phyloP scores from a whole-genome alignment of 1,140 invertebrate genomes.

The Sarcophaga bullata region DNA sequence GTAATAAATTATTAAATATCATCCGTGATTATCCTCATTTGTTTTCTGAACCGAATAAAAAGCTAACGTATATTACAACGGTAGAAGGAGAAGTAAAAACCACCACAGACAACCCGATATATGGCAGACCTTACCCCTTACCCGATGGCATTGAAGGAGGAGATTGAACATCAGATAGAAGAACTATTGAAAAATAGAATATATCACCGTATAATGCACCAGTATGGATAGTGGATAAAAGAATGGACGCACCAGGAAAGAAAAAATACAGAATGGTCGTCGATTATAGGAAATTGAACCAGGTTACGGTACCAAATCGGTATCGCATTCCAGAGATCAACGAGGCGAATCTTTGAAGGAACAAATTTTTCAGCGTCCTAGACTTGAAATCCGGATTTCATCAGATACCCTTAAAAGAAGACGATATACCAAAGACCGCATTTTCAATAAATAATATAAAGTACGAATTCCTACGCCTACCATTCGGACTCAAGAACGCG shows the following conservation, averaged over 20 bases:
- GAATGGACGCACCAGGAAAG: slow-evolving; percentile 48
- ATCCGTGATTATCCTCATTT: too few relatives aligned
- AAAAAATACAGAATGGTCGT: slow-evolving; percentile 58
- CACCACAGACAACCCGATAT: slow-evolving; percentile 40
- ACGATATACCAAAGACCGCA: too few relatives aligned
- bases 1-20: too few relatives aligned
- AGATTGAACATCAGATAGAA: slow-evolving; percentile 53
- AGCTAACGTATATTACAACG: slow-evolving; percentile 25
- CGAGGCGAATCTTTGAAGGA: slow-evolving; percentile 45
- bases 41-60: too few relatives aligned
- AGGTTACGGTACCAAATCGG: slow-evolving; percentile 59
- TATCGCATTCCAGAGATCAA: slow-evolving; percentile 69
- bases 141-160: slow-evolving; percentile 47
- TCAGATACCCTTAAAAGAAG: too few relatives aligned
- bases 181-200: slow-evolving; percentile 49
- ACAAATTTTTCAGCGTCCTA: too few relatives aligned
- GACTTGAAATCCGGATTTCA: too few relatives aligned
- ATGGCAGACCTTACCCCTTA: slow-evolving; percentile 50
- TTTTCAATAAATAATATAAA: too few relatives aligned
- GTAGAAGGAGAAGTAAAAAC: slow-evolving; percentile 43
- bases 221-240: slow-evolving; percentile 46
- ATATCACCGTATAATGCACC: slow-evolving; percentile 48
- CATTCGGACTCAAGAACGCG: too few relatives aligned
- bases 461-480: slow-evolving; percentile 63
- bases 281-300: slow-evolving; percentile 59